Conservation (phyloP, 2,113 vertebrate genomes). For the Psammodynastes pulverulentus region DNA sequence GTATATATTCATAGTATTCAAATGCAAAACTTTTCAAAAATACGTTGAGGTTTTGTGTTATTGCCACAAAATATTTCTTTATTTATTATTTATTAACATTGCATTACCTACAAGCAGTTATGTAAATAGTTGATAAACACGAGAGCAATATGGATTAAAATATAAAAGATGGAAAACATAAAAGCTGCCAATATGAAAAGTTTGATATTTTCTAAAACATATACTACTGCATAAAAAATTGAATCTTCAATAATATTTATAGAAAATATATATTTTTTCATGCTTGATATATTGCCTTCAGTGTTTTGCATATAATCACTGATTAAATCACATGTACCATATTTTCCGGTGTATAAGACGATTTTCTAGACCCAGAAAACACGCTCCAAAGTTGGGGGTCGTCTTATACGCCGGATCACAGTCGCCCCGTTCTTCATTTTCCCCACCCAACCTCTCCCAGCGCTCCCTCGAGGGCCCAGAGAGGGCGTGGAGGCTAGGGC, state of each 20-base stretch:
- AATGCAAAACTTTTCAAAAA: not conserved
- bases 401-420: too few relatives aligned
- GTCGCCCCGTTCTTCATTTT: too few relatives aligned
- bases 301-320: not conserved
- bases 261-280: not conserved
- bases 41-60: not conserved
- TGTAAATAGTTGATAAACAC: not conserved
- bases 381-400: too few relatives aligned
- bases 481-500: too few relatives aligned
- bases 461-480: too few relatives aligned
- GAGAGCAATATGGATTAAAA: not conserved
- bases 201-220: not conserved
- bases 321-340: not conserved
- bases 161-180: not conserved
- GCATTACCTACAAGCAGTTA: not conserved
- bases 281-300: not conserved
- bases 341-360: too few relatives aligned
- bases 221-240: not conserved
- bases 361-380: too few relatives aligned
- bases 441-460: too few relatives aligned
- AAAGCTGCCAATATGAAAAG: not conserved
- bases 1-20: not conserved
- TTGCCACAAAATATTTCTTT: not conserved
- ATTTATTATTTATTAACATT: not conserved
- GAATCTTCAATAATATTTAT: not conserved